These are phyloP conservation scores for Alectura lathami DNA, from an alignment of 2,113 vertebrate genomes.

Conservation along the genomic window DNA sequence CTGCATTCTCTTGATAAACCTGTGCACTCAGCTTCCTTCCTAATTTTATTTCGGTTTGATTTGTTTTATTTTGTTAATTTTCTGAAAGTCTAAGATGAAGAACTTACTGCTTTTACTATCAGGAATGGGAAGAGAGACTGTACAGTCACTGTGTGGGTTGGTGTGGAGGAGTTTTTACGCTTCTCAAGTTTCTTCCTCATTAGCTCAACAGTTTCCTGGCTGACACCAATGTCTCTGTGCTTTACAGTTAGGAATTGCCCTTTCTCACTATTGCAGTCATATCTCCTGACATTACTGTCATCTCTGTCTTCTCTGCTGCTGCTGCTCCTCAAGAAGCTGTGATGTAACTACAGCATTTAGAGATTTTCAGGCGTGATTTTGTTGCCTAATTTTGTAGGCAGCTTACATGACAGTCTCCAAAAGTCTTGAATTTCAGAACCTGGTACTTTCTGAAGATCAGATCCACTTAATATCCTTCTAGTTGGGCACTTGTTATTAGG, in stretches of 20 bases:
- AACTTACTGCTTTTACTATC: neutral
- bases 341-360: neutral
- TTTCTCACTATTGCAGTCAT: neutral
- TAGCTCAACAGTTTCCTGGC: neutral
- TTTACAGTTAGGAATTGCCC: neutral
- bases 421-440: neutral
- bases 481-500: neutral
- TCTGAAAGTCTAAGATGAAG: neutral
- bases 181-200: slow-evolving; percentile 42
- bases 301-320: neutral
- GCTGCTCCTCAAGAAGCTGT: neutral
- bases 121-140: neutral
- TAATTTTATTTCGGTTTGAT: neutral
- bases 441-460: neutral
- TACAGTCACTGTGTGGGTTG: neutral
- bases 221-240: neutral
- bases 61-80: neutral
- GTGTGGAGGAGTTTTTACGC: neutral
- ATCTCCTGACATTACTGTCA: neutral
- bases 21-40: neutral
- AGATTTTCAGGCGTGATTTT: accelerated
- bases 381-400: slow-evolving; percentile 7
- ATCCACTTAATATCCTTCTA: neutral
- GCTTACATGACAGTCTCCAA: neutral
- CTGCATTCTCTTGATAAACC: neutral